These are phyloP conservation scores for Ambastaia sidthimunki DNA, from an alignment of 2,797 vertebrate species.

Conservation along the genomic window DNA sequence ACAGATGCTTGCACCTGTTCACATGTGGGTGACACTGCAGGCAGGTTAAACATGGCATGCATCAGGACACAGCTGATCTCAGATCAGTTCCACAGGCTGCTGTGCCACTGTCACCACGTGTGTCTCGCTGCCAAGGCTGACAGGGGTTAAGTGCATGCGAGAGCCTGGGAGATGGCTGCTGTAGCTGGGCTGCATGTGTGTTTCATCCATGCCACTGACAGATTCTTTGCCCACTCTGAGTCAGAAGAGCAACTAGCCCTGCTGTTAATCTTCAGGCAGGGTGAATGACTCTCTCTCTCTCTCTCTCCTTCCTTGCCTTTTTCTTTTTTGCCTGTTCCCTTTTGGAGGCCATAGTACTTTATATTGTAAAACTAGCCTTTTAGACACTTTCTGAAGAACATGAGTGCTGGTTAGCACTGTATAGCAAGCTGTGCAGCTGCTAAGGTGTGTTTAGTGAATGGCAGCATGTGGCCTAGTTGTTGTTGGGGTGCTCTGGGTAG, in stretches of 20 bases:
- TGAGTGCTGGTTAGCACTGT: neutral
- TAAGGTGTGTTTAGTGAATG: neutral
- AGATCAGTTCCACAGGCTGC: constrained; percentile 1
- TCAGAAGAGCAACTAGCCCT: constrained; percentile 63
- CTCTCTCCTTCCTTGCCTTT: no score
- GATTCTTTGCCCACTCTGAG: constrained; percentile 48
- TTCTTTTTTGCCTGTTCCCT: constrained; percentile 32
- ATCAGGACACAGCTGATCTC: constrained; percentile 8
- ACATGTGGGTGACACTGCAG: neutral
- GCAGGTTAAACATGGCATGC: neutral
- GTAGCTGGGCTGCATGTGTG: constrained; percentile 28
- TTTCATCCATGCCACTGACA: constrained; percentile 43
- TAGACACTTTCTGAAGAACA: no score
- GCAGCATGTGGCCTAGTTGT: neutral
- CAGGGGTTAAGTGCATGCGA: constrained; percentile 47
- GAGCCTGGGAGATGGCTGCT: constrained; percentile 36
- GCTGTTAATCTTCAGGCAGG: constrained; percentile 67
- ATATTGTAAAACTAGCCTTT: no score
- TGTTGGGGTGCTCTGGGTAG: no score
- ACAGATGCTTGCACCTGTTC: neutral
- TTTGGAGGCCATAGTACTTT: no score
- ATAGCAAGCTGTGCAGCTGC: neutral
- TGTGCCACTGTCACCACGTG: constrained; percentile 27
- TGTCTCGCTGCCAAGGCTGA: constrained; percentile 11
- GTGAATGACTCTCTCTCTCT: constrained; percentile 5